A percentile compares a stretch with the other conserved stretches of the same genome.
phyloP scores from a whole-genome alignment of 2,888 invertebrate genomes.

The Dryocosmus kuriphilus region DNA sequence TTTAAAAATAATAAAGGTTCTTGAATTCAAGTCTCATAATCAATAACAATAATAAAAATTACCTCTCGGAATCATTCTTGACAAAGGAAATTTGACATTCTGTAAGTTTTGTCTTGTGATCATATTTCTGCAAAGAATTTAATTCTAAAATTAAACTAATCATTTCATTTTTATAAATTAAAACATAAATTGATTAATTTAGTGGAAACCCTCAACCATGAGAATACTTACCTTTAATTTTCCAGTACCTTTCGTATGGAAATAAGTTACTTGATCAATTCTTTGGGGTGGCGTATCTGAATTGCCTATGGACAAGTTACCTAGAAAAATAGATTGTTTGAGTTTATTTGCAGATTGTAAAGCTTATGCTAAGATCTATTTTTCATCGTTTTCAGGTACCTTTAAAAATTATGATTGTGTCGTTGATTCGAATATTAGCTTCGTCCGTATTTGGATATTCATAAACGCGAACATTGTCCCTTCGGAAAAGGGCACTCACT shows the following conservation, averaged over 20 bases:
- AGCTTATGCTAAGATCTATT: not conserved
- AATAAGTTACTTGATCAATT: not conserved
- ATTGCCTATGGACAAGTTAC: not conserved
- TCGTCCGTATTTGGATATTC: conserved; percentile 44
- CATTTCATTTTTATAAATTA: not conserved
- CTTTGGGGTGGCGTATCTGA: not conserved
- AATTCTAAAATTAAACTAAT: not conserved
- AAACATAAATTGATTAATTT: not conserved
- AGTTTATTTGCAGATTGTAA: not conserved
- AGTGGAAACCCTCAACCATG: not conserved
- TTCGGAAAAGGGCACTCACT: conserved; percentile 41
- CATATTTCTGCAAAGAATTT: not conserved
- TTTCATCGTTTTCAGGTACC: conserved; percentile 48
- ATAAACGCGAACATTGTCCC: conserved; percentile 41
- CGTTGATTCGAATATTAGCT: conserved; percentile 54
- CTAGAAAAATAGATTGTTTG: not conserved
- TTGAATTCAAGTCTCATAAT: not conserved
- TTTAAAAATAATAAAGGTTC: not conserved
- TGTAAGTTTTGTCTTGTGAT: not conserved
- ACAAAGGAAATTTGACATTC: not conserved
- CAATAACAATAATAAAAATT: not conserved
- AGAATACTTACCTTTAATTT: not conserved
- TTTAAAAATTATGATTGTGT: conserved; percentile 50
- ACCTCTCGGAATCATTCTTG: not conserved
- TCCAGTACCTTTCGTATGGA: not conserved